Evolutionary conservation across 2,888 invertebrate genomes (phyloP), one percentile per base, ranked within the genome.

Genomic region (Megastigmus dorsalis): DNA sequence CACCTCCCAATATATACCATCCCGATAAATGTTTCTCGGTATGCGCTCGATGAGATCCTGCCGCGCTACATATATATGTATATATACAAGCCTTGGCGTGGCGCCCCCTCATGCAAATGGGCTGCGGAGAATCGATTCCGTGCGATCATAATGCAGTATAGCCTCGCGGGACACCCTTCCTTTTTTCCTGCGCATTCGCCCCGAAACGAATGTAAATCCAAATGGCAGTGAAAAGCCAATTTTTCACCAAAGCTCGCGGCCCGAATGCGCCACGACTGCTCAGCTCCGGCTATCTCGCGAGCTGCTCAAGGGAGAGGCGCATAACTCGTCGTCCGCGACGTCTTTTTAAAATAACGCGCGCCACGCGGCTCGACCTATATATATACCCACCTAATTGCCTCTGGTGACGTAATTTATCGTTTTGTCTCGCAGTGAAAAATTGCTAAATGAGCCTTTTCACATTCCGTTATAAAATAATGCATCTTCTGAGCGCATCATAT

Each of bases 211-310:
- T 75, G 67, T 71, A 67, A 67, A 75, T 71, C 62, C 41, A 15
- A 71, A 62, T 71, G 43, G 67, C 38, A 15, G 50, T 52, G 66
- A 60, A 59, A 63, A 75, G 71, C 71, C 67, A 75, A 71, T 75
- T 75, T 75, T 75, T 67, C 71, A 63, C 36, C n/a, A n/a, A n/a
- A n/a, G n/a, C n/a, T n/a, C n/a, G 2, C 20, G 6, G 18, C n/a
- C 23, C n/a, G n/a, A n/a, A n/a, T n/a, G 18, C 28, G 33, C 52
- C 18, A 9, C 7, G 20, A 23, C 20, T 38, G 48, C 26, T 15
- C 54, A 50, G 52, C 59, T 28, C n/a, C 20, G 26, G 38, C n/a
- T 54, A 10, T 23, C n/a, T n/a, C n/a, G n/a, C n/a, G n/a, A n/a
- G n/a, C n/a, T n/a, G n/a, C n/a, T n/a, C n/a, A n/a, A n/a, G n/a